These are phyloP conservation scores for Octomys mimax DNA, from an alignment of 2,797 vertebrate species.

Conservation along the genomic window DNA sequence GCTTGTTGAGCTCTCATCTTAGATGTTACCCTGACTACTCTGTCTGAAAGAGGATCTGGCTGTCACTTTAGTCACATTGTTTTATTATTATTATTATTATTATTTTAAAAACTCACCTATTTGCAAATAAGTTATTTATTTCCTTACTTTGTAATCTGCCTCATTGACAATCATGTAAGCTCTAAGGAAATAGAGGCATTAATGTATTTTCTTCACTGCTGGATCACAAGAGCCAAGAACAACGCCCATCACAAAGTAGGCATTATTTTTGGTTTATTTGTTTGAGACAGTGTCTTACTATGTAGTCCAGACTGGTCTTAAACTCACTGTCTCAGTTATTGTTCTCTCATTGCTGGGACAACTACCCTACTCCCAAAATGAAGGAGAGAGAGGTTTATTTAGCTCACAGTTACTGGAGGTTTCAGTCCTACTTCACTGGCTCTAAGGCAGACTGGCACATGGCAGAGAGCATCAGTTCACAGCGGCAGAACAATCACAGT, in stretches of 20 bases:
- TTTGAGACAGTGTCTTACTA: no score
- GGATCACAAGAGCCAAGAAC: not conserved
- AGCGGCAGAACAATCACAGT: no score
- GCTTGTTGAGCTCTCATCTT: not conserved
- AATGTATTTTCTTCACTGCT: conserved; percentile 31
- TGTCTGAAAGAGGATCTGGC: not conserved
- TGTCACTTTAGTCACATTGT: not conserved
- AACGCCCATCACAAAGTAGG: not conserved
- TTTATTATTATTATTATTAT: no score
- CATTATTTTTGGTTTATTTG: not conserved
- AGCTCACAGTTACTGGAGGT: no score
- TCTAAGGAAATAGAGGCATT: not conserved
- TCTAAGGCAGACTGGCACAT: no score
- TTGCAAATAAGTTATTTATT: not conserved
- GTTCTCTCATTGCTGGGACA: no score
- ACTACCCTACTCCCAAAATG: no score
- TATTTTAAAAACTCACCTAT: not conserved
- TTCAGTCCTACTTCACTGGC: no score
- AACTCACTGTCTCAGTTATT: not conserved
- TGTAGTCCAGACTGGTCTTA: not conserved
- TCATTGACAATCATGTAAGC: conserved; percentile 10
- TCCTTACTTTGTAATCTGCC: not conserved
- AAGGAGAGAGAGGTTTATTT: no score
- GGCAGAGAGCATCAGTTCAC: no score
- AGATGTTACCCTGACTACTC: not conserved